A percentile compares a stretch with the other conserved stretches of the same genome.
phyloP scores from a whole-genome alignment of 2,888 invertebrate genomes.

The Acleris literana region DNA sequence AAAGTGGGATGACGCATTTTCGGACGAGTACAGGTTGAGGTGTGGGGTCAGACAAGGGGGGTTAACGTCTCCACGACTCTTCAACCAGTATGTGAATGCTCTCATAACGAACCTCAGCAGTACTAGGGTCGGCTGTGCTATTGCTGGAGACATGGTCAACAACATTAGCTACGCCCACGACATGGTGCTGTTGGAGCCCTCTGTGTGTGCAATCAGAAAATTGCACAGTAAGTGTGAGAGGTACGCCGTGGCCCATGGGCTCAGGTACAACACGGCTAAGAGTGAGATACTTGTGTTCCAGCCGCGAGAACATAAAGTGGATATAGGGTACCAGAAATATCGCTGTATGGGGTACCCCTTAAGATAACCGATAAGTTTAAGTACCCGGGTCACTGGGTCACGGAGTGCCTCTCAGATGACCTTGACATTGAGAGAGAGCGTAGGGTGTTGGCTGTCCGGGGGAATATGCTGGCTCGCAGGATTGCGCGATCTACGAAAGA shows the following conservation, averaged over 20 bases:
- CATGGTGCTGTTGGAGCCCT: conserved; percentile 12
- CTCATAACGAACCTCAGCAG: conserved; percentile 4
- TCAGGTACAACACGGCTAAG: neutral
- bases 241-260: neutral
- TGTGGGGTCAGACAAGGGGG: conserved; percentile 23
- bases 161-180: conserved; percentile 16
- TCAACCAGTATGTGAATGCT: conserved; percentile 12
- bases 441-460: too few relatives aligned
- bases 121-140: neutral
- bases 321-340: too few relatives aligned
- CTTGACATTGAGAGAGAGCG: too few relatives aligned
- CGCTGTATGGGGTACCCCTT: too few relatives aligned
- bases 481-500: too few relatives aligned
- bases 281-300: neutral
- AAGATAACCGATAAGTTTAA: too few relatives aligned
- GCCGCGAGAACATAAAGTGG: too few relatives aligned
- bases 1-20: conserved; percentile 1
- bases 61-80: conserved; percentile 1
- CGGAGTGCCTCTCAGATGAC: too few relatives aligned
- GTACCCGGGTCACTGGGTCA: too few relatives aligned
- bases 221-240: neutral
- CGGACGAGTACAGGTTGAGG: neutral
- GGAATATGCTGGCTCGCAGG: too few relatives aligned
- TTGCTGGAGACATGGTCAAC: neutral
- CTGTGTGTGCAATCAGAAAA: neutral